A percentile compares a stretch with the other conserved stretches of the same genome.
Evolutionary conservation across 2,888 invertebrate species (phyloP).

Genomic region (Alcis repandata): DNA sequence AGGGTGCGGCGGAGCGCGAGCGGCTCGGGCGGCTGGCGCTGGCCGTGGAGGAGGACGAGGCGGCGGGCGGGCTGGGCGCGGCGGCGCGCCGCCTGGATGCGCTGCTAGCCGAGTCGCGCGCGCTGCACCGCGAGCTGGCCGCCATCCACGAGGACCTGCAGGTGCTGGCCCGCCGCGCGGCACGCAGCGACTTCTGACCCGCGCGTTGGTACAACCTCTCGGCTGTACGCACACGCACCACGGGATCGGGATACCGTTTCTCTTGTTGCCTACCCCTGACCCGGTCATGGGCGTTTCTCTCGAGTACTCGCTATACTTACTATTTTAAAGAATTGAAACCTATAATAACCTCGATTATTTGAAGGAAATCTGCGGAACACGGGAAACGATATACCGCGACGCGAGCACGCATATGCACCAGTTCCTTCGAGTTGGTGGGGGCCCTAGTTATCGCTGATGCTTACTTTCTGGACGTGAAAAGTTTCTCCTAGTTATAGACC

Average conservation of each 20-base stretch:
- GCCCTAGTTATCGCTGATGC: background rate
- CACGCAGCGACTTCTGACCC: constrained; percentile 75
- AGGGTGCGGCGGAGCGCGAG: constrained; percentile 71
- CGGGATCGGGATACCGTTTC: background rate
- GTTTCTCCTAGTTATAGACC: background rate
- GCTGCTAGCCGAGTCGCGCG: constrained; percentile 78
- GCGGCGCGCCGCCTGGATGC: constrained; percentile 77
- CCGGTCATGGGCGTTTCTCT: background rate
- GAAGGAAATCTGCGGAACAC: background rate
- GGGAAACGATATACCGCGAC: constrained; percentile 1
- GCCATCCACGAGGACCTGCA: constrained; percentile 83
- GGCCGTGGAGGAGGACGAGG: constrained; percentile 76
- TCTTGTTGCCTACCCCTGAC: background rate
- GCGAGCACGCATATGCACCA: constrained; percentile 8
- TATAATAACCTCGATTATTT: background rate
- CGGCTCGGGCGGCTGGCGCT: constrained; percentile 76
- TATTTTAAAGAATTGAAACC: background rate
- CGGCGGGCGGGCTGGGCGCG: constrained; percentile 64
- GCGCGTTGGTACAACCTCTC: constrained; percentile 63
- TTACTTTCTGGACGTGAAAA: background rate
- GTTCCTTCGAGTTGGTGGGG: background rate
- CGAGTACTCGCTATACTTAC: too few relatives aligned
- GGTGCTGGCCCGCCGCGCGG: constrained; percentile 82
- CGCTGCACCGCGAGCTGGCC: constrained; percentile 78
- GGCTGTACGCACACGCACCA: constrained; percentile 32